A percentile compares a stretch with the other conserved stretches of the same genome.
Conservation (phyloP, 1,140 invertebrate species). For the Caerostris darwini region DNA sequence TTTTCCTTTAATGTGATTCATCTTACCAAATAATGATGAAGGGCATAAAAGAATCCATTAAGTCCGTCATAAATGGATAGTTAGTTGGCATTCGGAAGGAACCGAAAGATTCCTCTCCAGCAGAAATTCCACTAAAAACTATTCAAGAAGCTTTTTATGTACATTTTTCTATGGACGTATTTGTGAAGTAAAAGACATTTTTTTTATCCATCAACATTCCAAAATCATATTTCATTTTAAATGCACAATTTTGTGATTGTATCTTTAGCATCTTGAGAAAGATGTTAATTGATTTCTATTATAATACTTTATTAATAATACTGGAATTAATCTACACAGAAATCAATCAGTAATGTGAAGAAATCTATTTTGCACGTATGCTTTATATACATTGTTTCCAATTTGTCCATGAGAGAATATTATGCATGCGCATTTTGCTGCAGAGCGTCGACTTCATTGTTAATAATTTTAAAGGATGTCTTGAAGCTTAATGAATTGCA, state of each 20-base stretch:
- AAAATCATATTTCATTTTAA: slow-evolving; percentile 33
- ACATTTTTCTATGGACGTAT: not conserved
- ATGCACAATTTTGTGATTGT: not conserved
- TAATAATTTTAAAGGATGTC: too few relatives aligned
- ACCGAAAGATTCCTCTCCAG: not conserved
- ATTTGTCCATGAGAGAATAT: not conserved
- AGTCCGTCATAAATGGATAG: not conserved
- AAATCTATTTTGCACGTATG: not conserved
- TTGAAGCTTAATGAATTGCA: too few relatives aligned
- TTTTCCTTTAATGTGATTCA: slow-evolving; percentile 32
- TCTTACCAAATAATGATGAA: slow-evolving; percentile 2
- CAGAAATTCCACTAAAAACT: not conserved
- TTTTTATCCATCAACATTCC: not conserved
- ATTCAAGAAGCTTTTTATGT: not conserved
- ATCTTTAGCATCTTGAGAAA: too few relatives aligned
- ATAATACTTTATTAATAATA: not conserved
- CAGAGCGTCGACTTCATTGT: too few relatives aligned
- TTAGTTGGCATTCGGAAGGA: not conserved
- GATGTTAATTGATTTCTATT: not conserved
- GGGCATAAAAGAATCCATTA: slow-evolving; percentile 27
- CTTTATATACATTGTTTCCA: not conserved
- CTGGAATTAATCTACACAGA: not conserved
- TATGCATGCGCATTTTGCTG: not conserved
- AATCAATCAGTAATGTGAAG: too few relatives aligned
- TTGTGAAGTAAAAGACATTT: not conserved